Conservation (phyloP, 2,113 vertebrate species). For the human region GRCh38 chr17:69219501-69220000, state of each 20-base stretch:
- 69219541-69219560: conserved; percentile 90
- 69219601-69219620: conserved; percentile 73
- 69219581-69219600: conserved; percentile 86
- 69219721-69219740: conserved; percentile 70
- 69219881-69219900: not conserved
- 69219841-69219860: not conserved
- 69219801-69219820: not conserved
- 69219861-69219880: not conserved
- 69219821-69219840: not conserved
- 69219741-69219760: conserved; percentile 73
- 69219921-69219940: not conserved
- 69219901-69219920: not conserved
- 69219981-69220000: not conserved
- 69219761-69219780: conserved; percentile 59
- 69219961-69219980: not conserved
- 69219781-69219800: not conserved
- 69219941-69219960: not conserved
- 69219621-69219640: conserved; percentile 67
- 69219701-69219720: conserved; percentile 37
- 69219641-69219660: conserved; percentile 44
- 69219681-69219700: not conserved
- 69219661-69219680: conserved; percentile 18
- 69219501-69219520: not conserved
- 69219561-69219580: conserved; percentile 92
- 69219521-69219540: not conserved